Base-by-base conservation (phyloP, 2,797 vertebrate species). In the Glyptemys insculpta region DNA sequence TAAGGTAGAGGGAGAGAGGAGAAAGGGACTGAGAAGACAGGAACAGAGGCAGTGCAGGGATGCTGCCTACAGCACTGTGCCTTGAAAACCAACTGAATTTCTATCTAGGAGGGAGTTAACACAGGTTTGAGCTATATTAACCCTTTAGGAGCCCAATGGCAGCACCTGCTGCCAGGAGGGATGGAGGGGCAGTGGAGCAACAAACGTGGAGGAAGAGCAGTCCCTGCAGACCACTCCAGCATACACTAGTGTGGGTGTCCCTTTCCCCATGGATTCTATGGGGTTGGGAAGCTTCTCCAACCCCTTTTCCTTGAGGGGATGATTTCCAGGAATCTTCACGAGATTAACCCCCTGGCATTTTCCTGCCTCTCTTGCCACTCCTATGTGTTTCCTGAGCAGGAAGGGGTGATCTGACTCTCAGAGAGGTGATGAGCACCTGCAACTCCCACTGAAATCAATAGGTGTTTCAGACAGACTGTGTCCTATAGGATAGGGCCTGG, bases 1-100 rank as follows among this genome's bases (percentile, higher is more conserved):
- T 34, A 79, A 12, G 41, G 79, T 44, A 0, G 0, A 21, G 74
- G 11, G 16, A 0, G 0, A 72, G 10, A 25, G 37, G 34, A 4
- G 62, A 19, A n/a, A 37, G n/a, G 34, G 62, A 59, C 57, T 15
- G 15, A 59, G 31, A 15, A 65, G 62, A n/a, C 34, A 68, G 62
- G 62, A 68, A n/a, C 56, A 57, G 34, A 68, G 34, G 34, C 16
- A 5, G 18, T 19, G 34, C 62, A 37, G 62, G 34, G 34, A 68
- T 68, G 8, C 16, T n/a, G 16, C 16, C 62, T n/a, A 21, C n/a
- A n/a, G 16, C 62, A 37, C 65, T 72, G 65, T 41, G 19, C 65
- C 65, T 37, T 37, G 65, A 72, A 72, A 72, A 41, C 65, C 65
- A 72, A 12, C n/a, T 23, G 65, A 41, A 72, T 72, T 41, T 72